Conservation (phyloP, 2,113 vertebrate genomes). For the Boulengeromyrus knoepffleri region DNA sequence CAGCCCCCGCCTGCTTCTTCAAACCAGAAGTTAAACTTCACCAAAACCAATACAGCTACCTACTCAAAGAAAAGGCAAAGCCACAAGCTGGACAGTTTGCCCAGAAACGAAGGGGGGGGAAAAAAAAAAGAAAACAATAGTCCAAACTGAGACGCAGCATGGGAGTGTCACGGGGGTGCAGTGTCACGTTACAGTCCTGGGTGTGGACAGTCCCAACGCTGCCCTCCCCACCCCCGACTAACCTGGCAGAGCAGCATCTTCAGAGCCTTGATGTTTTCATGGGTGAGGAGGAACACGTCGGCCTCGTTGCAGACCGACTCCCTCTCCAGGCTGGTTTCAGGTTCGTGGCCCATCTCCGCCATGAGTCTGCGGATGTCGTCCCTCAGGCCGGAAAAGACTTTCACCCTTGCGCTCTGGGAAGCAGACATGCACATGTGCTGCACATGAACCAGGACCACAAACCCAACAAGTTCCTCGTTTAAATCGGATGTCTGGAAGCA, state of each 20-base stretch:
- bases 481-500: neutral
- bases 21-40: neutral
- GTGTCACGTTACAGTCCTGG: neutral
- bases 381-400: conserved; percentile 46
- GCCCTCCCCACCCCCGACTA: neutral
- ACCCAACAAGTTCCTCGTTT: neutral
- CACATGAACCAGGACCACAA: neutral
- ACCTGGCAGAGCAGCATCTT: conserved; percentile 48
- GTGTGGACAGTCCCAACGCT: neutral
- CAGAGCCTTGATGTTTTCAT: conserved; percentile 53
- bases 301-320: conserved; percentile 46
- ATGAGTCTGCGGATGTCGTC: conserved; percentile 41
- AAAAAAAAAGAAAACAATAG: neutral
- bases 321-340: conserved; percentile 51
- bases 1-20: neutral
- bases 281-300: conserved; percentile 50
- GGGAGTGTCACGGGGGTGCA: no score
- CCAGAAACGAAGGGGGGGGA: neutral
- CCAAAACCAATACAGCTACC: neutral
- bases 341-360: conserved; percentile 49
- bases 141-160: neutral
- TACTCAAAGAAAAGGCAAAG: neutral
- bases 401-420: conserved; percentile 41
- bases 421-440: neutral
- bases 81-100: neutral